Percentiles rank a stretch among this genome's conserved stretches.
Evolutionary conservation across 2,888 invertebrate species (phyloP).

Genomic region (Oscheius sp.): DNA sequence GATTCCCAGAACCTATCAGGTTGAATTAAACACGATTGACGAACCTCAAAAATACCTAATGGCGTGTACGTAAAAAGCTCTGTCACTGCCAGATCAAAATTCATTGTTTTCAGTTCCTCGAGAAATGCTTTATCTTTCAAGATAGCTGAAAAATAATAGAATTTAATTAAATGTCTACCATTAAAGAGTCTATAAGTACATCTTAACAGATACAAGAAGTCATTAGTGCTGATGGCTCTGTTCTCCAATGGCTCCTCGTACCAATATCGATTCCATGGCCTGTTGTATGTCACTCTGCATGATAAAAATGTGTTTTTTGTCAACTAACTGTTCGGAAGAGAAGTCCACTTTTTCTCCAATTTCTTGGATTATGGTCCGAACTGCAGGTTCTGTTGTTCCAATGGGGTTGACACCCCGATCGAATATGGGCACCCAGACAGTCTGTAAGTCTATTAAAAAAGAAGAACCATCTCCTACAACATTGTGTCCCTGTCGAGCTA

Average conservation of each 20-base stretch:
- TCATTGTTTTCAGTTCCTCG: background rate
- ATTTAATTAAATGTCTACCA: background rate
- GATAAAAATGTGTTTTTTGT: background rate
- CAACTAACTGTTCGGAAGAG: background rate
- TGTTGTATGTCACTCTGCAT: slow-evolving; percentile 6
- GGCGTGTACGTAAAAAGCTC: background rate
- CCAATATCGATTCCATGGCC: background rate
- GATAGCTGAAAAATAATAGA: background rate
- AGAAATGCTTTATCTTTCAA: background rate
- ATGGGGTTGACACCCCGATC: slow-evolving; percentile 12
- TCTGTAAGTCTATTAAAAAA: background rate
- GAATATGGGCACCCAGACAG: slow-evolving; percentile 11
- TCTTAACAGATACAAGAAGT: background rate
- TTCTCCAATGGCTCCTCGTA: background rate
- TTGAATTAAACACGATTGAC: background rate
- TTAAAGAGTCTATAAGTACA: background rate
- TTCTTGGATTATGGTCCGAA: background rate
- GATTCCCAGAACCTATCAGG: background rate
- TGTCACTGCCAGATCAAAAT: slow-evolving; percentile 3
- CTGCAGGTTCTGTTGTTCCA: background rate
- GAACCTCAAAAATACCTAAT: slow-evolving; percentile 3
- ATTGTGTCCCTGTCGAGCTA: slow-evolving; percentile 2
- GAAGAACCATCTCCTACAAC: background rate
- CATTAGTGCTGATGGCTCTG: background rate
- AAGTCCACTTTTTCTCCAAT: background rate